phyloP scores from a whole-genome alignment of 2,888 invertebrate genomes.

The Myopa tessellatipennis region DNA sequence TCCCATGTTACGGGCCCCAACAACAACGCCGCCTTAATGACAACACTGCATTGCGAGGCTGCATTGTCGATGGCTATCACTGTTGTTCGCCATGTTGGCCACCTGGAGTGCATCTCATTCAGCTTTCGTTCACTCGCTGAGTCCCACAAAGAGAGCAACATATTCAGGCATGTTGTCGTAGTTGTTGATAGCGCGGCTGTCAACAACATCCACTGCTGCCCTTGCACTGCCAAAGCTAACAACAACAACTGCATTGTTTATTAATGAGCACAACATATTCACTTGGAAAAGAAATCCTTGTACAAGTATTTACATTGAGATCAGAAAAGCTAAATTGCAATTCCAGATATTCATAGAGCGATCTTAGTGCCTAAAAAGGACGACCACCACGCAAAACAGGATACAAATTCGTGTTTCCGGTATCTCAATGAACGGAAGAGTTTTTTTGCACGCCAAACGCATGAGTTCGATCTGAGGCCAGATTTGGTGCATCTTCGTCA shows the following conservation, averaged over 20 bases:
- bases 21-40: conserved; percentile 8
- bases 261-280: conserved; percentile 18
- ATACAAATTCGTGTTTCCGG: too few species aligned
- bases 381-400: too few species aligned
- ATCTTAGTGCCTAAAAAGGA: too few species aligned
- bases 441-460: too few species aligned
- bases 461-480: too few species aligned
- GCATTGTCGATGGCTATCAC: conserved; percentile 29
- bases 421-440: too few species aligned
- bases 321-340: too few species aligned
- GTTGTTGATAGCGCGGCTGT: not conserved
- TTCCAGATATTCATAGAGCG: too few species aligned
- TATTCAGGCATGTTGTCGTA: not conserved
- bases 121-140: conserved; percentile 1
- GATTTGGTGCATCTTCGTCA: too few species aligned
- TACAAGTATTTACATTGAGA: too few species aligned
- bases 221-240: not conserved
- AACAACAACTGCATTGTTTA: conserved; percentile 29
- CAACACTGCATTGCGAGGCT: conserved; percentile 19
- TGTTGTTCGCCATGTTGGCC: conserved; percentile 28
- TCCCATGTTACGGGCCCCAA: not conserved
- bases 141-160: not conserved
- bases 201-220: not conserved
- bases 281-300: too few species aligned
- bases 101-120: conserved; percentile 32